These are phyloP conservation scores for Fregata magnificens DNA, from an alignment of 2,113 vertebrate species.

Conservation along the genomic window DNA sequence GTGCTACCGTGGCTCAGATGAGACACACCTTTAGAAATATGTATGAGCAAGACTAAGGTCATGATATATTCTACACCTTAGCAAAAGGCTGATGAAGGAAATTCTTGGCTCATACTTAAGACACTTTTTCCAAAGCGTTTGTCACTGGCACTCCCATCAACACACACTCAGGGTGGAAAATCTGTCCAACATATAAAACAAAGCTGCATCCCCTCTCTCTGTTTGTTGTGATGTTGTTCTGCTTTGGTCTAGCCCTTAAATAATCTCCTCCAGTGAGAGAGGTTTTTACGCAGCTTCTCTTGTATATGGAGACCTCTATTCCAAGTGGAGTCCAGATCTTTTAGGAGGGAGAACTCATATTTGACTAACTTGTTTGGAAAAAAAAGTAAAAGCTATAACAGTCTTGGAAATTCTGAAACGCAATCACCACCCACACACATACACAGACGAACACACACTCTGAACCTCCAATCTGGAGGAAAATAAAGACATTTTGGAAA, in stretches of 20 bases:
- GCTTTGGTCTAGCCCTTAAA: not conserved
- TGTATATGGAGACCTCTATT: not conserved
- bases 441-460: not conserved
- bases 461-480: not conserved
- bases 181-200: not conserved
- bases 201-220: not conserved
- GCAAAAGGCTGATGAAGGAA: not conserved
- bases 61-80: not conserved
- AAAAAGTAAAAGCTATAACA: not conserved
- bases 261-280: not conserved
- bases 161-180: not conserved
- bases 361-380: not conserved
- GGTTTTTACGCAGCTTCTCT: not conserved
- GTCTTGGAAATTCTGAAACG: constrained; percentile 3
- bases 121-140: not conserved
- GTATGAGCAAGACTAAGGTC: not conserved
- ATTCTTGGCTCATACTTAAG: not conserved
- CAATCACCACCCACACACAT: not conserved
- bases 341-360: not conserved
- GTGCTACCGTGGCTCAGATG: constrained; percentile 16
- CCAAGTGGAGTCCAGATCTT: not conserved
- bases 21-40: not conserved
- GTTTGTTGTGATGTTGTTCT: not conserved
- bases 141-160: not conserved
- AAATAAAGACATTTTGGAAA: not conserved